Evolutionary conservation across 2,797 vertebrate genomes (phyloP), one percentile per base, ranked within the genome.

Genomic region (Eidolon dupreanum): DNA sequence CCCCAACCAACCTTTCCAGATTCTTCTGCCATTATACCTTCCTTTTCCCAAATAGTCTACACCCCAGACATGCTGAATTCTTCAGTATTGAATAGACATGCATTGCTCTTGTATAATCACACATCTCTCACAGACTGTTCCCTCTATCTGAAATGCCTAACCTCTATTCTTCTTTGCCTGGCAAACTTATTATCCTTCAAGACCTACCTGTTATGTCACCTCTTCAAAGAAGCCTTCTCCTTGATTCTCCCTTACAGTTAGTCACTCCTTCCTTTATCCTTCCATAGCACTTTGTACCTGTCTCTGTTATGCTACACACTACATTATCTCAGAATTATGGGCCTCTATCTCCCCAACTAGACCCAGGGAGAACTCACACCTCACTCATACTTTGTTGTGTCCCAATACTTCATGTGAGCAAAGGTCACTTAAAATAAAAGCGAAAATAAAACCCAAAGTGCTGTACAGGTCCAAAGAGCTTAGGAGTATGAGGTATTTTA

Each of bases 381-480:
- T 89, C 12, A 1, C n/a, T 89, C 12, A 1, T 75, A 77, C 15
- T 38, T 11, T 61, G 11, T 33, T 90, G 20, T 9, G 70, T 46
- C 51, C n/a, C 43, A 94, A 78, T 2, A 71, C 9, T 63, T 91
- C 24, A 87, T 22, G 7, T 73, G 36, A 68, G n/a, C 20, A 90
- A 77, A 81, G n/a, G 46, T 87, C 57, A 93, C 43, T 74, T 95
- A 83, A 85, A 59, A 63, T 86, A 83, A 94, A 92, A 46, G 57
- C n/a, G 75, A 79, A 81, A 84, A 81, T 78, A 93, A 96, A 95
- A 84, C 3, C n/a, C n/a, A 90, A 91, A 95, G 75, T 83, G 68
- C 4, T 65, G n/a, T 31, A 49, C 31, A 93, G 36, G 63, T 51
- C 16, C 43, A 87, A 95, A 89, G 5, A 81, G n/a, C 73, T 93